A percentile compares a stretch with the other conserved stretches of the same genome.
These are phyloP conservation scores for Sebastiscus albofasciatus DNA, from an alignment of 2,797 vertebrate species.

Conservation along the genomic window DNA sequence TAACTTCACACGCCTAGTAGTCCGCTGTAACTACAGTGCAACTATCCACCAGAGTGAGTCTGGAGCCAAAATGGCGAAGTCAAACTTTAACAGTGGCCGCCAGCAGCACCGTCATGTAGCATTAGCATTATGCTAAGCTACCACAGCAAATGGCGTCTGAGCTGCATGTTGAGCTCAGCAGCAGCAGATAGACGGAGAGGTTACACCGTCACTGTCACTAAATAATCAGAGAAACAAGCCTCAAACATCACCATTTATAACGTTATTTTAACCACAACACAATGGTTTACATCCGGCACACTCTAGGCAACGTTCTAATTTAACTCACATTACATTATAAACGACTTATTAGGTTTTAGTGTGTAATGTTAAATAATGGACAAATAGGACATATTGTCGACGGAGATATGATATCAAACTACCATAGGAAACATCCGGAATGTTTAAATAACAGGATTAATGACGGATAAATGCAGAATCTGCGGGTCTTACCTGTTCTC, in stretches of 20 bases:
- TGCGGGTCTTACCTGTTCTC: slow-evolving; percentile 34
- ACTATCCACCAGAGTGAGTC: background rate
- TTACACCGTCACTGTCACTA: no score
- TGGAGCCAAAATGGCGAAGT: background rate
- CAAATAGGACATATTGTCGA: rapidly evolving
- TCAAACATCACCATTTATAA: rapidly evolving
- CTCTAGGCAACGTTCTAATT: background rate
- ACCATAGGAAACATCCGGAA: rapidly evolving
- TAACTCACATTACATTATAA: background rate
- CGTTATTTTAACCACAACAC: rapidly evolving
- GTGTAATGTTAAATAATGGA: background rate
- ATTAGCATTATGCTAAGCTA: slow-evolving; percentile 33
- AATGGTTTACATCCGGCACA: rapidly evolving
- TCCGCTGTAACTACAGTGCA: rapidly evolving
- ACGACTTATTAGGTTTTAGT: background rate
- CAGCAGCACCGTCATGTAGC: background rate
- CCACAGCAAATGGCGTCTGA: slow-evolving; percentile 74
- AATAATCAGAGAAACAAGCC: no score
- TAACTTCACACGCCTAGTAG: rapidly evolving
- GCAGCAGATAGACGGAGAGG: no score
- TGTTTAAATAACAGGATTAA: rapidly evolving
- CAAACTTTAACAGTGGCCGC: background rate
- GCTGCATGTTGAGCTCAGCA: slow-evolving; percentile 48
- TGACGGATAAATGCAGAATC: rapidly evolving
- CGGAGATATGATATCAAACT: rapidly evolving